Percentiles rank a stretch among this genome's conserved stretches.
These are phyloP conservation scores for Arothron firmamentum DNA, from an alignment of 2,113 vertebrate genomes.

Conservation along the genomic window DNA sequence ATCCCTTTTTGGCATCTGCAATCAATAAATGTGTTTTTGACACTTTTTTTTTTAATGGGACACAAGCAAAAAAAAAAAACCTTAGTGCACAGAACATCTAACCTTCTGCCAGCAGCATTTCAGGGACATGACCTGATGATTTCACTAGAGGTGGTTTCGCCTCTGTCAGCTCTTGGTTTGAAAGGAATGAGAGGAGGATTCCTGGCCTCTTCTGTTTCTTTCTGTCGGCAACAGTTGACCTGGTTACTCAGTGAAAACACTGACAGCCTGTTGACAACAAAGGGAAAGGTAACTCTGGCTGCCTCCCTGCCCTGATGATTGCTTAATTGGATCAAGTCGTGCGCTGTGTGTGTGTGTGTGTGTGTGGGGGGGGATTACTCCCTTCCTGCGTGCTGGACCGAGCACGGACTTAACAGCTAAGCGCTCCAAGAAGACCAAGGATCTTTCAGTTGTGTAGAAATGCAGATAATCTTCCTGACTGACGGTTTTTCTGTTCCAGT, in stretches of 20 bases:
- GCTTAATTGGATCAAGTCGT: constrained; percentile 44
- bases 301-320: constrained; percentile 14
- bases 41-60: too few species aligned
- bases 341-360: constrained; percentile 5
- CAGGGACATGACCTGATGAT: too few species aligned
- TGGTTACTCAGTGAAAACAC: constrained; percentile 2
- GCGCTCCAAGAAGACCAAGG: constrained; percentile 8
- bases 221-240: constrained; percentile 7
- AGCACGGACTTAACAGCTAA: not conserved
- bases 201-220: not conserved
- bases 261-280: not conserved
- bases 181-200: constrained; percentile 10
- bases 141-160: not conserved
- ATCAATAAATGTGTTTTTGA: constrained; percentile 6
- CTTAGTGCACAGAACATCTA: too few species aligned
- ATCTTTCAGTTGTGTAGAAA: constrained; percentile 2
- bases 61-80: too few species aligned
- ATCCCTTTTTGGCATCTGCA: not conserved
- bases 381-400: not conserved
- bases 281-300: constrained; percentile 25
- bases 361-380: not conserved
- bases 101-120: not conserved
- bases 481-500: constrained; percentile 69
- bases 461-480: not conserved
- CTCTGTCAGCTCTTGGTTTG: constrained; percentile 7